phyloP scores from a whole-genome alignment of 2,888 invertebrate species.

The Amphipyra tragopoginis region DNA sequence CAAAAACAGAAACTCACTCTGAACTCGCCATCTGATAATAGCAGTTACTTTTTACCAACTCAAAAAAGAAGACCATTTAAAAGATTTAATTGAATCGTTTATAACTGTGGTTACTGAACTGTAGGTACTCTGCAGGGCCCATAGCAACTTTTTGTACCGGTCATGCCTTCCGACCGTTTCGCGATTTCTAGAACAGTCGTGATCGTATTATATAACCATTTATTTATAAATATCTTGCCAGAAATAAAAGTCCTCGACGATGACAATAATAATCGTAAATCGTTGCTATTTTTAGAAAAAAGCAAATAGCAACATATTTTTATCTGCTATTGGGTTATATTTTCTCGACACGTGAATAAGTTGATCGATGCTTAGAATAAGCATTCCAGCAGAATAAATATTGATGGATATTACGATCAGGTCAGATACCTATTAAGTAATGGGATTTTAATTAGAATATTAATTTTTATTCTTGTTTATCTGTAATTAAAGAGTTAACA shows the following conservation, averaged over 20 bases:
- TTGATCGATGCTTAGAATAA: neutral
- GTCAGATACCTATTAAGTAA: neutral
- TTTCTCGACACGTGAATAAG: slow-evolving; percentile 15
- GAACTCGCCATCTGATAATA: no score
- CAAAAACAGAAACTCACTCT: neutral
- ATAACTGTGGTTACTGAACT: slow-evolving; percentile 21
- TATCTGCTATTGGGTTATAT: neutral
- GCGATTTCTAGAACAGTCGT: slow-evolving; percentile 47
- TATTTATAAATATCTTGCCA: slow-evolving; percentile 30
- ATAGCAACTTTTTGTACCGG: slow-evolving; percentile 10
- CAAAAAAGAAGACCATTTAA: slow-evolving; percentile 27
- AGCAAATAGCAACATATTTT: slow-evolving; percentile 1
- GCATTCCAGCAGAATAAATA: neutral
- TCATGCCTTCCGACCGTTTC: slow-evolving; percentile 41
- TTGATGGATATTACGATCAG: neutral
- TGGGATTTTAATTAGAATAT: neutral
- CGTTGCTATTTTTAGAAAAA: slow-evolving; percentile 29
- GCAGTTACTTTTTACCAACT: neutral
- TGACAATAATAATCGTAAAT: slow-evolving; percentile 17
- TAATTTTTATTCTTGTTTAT: neutral
- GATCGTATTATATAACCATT: slow-evolving; percentile 42
- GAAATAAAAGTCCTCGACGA: slow-evolving; percentile 17
- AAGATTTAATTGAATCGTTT: slow-evolving; percentile 30
- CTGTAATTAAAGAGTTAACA: no score
- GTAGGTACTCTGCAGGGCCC: slow-evolving; percentile 16